phyloP scores from a whole-genome alignment of 2,797 vertebrate species.

The Morus bassanus region DNA sequence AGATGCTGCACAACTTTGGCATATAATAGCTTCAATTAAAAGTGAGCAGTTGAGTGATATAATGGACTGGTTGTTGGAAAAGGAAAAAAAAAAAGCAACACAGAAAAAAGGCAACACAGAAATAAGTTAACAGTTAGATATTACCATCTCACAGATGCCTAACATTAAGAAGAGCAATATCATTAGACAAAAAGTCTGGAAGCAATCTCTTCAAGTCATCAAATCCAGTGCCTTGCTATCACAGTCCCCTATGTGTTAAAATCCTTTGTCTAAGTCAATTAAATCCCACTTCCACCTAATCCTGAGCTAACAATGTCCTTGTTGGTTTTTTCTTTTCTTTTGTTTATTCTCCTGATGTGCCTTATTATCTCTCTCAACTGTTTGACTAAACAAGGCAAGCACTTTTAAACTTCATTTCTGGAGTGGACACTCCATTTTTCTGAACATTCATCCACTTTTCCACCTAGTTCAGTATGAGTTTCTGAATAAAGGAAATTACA shows the following conservation, averaged over 20 bases:
- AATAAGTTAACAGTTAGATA: not conserved
- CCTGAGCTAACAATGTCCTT: not conserved
- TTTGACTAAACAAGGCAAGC: not conserved
- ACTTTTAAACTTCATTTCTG: not conserved
- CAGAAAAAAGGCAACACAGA: not conserved
- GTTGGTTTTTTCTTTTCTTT: not conserved
- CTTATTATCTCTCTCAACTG: not conserved
- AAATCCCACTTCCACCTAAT: not conserved
- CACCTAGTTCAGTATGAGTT: not conserved
- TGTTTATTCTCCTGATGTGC: not conserved
- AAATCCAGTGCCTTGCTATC: not conserved
- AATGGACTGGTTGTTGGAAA: not conserved
- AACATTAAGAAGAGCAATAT: not conserved
- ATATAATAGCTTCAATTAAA: not conserved
- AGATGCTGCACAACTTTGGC: not conserved
- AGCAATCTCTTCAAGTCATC: not conserved
- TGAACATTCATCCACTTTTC: not conserved
- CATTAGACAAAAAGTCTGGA: not conserved
- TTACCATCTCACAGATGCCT: not conserved
- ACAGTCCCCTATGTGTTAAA: not conserved
- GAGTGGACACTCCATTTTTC: not conserved
- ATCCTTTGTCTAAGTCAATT: not conserved
- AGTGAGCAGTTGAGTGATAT: not conserved
- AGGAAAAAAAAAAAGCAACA: not conserved
- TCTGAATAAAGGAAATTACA: not conserved